Conservation (phyloP, 2,888 invertebrate species). For the Dicyrtoma fusca region DNA sequence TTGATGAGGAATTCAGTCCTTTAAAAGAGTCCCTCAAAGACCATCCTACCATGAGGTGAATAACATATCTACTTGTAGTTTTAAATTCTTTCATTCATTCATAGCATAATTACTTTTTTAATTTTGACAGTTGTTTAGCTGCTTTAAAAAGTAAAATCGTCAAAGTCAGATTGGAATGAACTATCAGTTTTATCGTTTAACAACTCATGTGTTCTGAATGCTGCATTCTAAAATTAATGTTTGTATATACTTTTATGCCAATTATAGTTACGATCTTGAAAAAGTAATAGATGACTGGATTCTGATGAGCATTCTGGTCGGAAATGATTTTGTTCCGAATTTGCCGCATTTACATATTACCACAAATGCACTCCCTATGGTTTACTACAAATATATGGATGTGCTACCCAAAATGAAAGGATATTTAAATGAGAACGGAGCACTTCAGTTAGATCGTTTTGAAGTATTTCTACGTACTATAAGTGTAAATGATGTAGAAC, state of each 20-base stretch:
- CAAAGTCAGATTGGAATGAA: constrained; percentile 1
- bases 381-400: constrained; percentile 86
- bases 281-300: constrained; percentile 96
- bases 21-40: constrained; percentile 43
- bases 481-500: constrained; percentile 72
- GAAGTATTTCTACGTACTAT: constrained; percentile 63
- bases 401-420: constrained; percentile 85
- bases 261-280: constrained; percentile 76
- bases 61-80: constrained; percentile 3
- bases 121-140: too few relatives aligned
- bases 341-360: constrained; percentile 92
- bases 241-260: too few relatives aligned
- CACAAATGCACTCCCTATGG: constrained; percentile 81
- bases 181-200: background rate
- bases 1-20: constrained; percentile 82
- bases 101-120: too few relatives aligned
- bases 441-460: constrained; percentile 78
- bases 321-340: constrained; percentile 97
- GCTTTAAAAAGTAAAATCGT: too few relatives aligned
- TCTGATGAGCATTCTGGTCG: constrained; percentile 93
- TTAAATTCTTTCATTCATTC: background rate
- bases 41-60: constrained; percentile 46
- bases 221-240: background rate
- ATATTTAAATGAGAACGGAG: constrained; percentile 90
- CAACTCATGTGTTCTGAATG: background rate